Evolutionary conservation across 2,888 invertebrate species (phyloP), one percentile per base, ranked within the genome.

Genomic region (Andrena dorsata): DNA sequence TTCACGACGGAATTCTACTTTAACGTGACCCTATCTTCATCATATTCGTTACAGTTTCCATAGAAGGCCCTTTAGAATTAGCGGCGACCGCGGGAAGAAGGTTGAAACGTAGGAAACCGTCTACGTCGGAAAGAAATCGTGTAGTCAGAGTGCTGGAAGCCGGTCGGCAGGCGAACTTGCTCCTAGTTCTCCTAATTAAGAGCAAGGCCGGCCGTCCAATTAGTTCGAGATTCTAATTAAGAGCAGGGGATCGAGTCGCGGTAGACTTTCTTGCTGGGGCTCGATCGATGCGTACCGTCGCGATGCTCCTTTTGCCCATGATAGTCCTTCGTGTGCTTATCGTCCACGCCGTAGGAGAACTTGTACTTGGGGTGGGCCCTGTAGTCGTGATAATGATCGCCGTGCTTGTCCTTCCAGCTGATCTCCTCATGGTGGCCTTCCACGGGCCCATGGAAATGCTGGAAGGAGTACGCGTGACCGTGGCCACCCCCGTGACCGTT

Each of bases 291-390:
- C 85, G 51, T 71, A 91, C 91, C 92, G 51, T 92, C 90, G 6
- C 90, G 87, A 69, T 92, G 87, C 64, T 92, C 90, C 64, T 89
- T 89, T 63, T 92, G 91, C 2, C 89, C 90, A 13, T 91, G 90
- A 63, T 82, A 74, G 56, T 92, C 90, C 30, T 90, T 87, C 5
- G 90, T 90, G 76, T 91, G 90, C 73, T 89, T 88, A 68, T 91
- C 90, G 10, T 89, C 81, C 2, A 91, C 89, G 2, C 90, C 91
- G 51, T 91, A 90, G 0, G 84, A 80, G 64, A 83, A 90, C 47
- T 91, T 84, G 76, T 91, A 91, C 16, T 89, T 85, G 0, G 91
- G 91, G 81, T 92, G 86, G 2, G 91, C 90, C 6, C 76, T 84
- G 73, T 85, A 92, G 64, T 92, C 89, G 58, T 90, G 88, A 63